Evolutionary conservation across 2,113 vertebrate genomes (phyloP), one percentile per base, ranked within the genome.

Genomic region (Ammodytes dubius): DNA sequence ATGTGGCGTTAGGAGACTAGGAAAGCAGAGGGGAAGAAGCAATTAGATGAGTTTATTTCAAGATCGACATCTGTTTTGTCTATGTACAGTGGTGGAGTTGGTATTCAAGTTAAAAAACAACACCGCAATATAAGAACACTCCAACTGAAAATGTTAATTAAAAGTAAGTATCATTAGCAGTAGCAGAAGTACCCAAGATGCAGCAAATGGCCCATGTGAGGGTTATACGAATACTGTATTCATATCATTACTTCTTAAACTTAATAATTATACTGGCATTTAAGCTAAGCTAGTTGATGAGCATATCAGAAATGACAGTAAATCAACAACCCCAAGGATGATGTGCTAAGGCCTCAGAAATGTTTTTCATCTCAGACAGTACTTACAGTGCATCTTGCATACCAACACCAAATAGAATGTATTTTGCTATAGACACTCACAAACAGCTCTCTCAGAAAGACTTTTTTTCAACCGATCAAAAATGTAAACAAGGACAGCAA

Each of bases 401-500:
- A 59, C 4, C 11, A 27, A 19, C 19, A 54, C 1, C 19, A 49
- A 40, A 69, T 47, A 2, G 39, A 45, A 45, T 69, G 27, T 70
- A 3, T 56, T 43, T 57, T 57, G 42, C 43, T 5, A 57, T 12
- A 69, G 50, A 27, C 52, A n/a, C 39, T 15, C 19, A 60, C 42
- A 63, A 52, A 56, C 59, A 67, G 7, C 69, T 69, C 39, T 27
- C 73, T 10, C 1, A n/a, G 19, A 63, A 35, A 57, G 47, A 54
- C 45, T 71, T 17, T 77, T 70, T 70, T 56, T 37, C 27, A 54
- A 54, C 17, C 68, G 6, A 6, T 9, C 35, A 4, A 37, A 67
- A 54, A n/a, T 59, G 43, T 47, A 43, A 79, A 71, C 17, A 7
- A 0, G 2, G 19, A 40, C 19, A 27, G 72, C 6, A n/a, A 49